Base-by-base conservation (phyloP, 2,888 invertebrate genomes). In the Embidobia sp. region DNA sequence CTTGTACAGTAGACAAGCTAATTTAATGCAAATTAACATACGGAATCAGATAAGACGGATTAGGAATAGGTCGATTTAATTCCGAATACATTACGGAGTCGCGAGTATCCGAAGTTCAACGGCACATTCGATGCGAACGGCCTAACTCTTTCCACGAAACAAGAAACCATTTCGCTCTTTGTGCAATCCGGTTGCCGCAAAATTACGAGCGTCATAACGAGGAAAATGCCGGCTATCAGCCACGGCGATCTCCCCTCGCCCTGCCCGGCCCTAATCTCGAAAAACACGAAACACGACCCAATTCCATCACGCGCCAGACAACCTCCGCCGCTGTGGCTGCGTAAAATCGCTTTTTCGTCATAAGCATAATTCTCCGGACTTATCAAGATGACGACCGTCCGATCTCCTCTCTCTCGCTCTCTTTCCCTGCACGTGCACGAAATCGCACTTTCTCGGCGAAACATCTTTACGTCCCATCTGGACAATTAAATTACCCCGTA, bases 401-500 rank as follows among this genome's bases (percentile, higher is more conserved):
- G 16, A n/a, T n/a, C n/a, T n/a, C n/a, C n/a, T n/a, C n/a, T 31
- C 18, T 11, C 7, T 49, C 31, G 4, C 18, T 53, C 66, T 49
- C 19, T 26, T 19, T 44, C 33, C 27, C 26, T 42, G 27, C 16
- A 40, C 70, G 53, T 66, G 67, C 63, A 67, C 40, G 35, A 46
- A 57, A 72, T 61, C 63, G 59, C 44, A 59, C 53, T 69, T 76
- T 73, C 75, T 53, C 70, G 26, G 8, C 66, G 46, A 42, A 75
- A 22, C 80, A 82, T 82, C 81, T 83, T 82, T 81, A 79, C 79
- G 78, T 81, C 70, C 79, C 80, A 83, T 82, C 82, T 81, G 79
- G 75, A 84, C 85, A 85, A 86, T 85, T 83, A 85, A 85, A 85
- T 86, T 84, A 84, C 82, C 82, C 79, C 80, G 77, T 83, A 82